Evolutionary conservation across 2,888 invertebrate species (phyloP).

Genomic region (Tenthredo scrophulariae): DNA sequence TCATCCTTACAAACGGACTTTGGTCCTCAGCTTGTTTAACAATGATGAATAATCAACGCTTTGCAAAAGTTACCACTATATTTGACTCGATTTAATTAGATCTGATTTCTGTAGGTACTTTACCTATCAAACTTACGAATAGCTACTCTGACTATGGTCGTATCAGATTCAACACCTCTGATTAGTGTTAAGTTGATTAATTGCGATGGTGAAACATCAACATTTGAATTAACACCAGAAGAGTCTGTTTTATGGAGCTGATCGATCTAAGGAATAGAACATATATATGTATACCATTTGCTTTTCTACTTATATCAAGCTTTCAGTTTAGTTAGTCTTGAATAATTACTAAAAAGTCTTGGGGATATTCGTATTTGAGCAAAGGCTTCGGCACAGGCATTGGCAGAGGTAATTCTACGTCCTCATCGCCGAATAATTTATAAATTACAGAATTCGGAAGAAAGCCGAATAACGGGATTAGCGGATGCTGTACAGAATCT

Average conservation of each 20-base stretch:
- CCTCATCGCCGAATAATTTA: slow-evolving; percentile 47
- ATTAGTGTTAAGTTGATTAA: slow-evolving; percentile 23
- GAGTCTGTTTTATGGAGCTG: background rate
- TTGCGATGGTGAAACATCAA: slow-evolving; percentile 39
- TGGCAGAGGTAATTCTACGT: slow-evolving; percentile 26
- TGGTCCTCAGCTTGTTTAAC: slow-evolving; percentile 23
- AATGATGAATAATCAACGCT: background rate
- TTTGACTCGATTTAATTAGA: background rate
- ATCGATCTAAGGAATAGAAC: background rate
- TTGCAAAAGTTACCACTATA: background rate
- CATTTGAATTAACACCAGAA: slow-evolving; percentile 10
- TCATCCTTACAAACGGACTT: slow-evolving; percentile 28
- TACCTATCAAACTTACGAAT: background rate
- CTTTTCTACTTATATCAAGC: background rate
- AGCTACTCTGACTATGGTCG: background rate
- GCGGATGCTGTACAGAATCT: slow-evolving; percentile 54
- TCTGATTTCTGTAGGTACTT: background rate
- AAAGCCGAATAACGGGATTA: slow-evolving; percentile 60
- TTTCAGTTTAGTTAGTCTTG: background rate
- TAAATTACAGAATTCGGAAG: slow-evolving; percentile 66
- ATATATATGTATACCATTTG: background rate
- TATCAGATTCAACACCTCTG: slow-evolving; percentile 26
- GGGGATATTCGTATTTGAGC: slow-evolving; percentile 59
- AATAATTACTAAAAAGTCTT: slow-evolving; percentile 55
- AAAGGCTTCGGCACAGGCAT: slow-evolving; percentile 14